Evolutionary conservation across 2,797 vertebrate species (phyloP).

Genomic region (Eremophila alpestris): DNA sequence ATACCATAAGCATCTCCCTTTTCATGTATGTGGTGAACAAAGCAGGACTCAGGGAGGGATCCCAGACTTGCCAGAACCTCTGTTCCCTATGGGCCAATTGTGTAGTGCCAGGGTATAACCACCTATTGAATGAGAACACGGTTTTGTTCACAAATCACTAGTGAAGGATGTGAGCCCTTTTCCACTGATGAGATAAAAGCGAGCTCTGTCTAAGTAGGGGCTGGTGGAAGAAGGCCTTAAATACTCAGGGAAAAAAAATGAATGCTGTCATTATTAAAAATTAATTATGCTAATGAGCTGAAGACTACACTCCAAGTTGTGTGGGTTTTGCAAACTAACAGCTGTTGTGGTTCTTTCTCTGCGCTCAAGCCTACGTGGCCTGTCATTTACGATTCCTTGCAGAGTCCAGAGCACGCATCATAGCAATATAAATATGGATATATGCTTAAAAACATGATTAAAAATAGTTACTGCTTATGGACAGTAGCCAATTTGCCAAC

Average conservation of each 20-base stretch:
- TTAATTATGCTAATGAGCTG: conserved; percentile 52
- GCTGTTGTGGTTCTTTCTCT: conserved; percentile 5
- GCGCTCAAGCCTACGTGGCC: neutral
- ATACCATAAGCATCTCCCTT: neutral
- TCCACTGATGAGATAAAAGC: neutral
- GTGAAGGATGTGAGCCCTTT: neutral
- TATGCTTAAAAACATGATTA: conserved; percentile 54
- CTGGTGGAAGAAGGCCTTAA: neutral
- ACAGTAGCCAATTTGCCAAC: conserved; percentile 47
- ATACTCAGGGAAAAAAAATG: conserved; percentile 1
- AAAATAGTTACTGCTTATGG: conserved; percentile 49
- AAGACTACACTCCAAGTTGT: conserved; percentile 14
- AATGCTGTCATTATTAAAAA: conserved; percentile 55
- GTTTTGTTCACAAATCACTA: neutral
- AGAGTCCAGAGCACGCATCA: conserved; percentile 3
- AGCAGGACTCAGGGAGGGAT: neutral
- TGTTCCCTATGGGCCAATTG: neutral
- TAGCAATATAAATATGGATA: conserved; percentile 63
- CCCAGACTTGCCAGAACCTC: neutral
- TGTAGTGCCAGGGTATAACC: neutral
- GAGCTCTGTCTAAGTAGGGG: neutral
- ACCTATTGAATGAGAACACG: fast-evolving
- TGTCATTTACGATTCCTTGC: conserved; percentile 54
- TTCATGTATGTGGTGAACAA: neutral
- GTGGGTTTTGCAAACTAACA: conserved; percentile 31